Percentiles rank a stretch among this genome's conserved stretches.
phyloP scores from a whole-genome alignment of 2,888 invertebrate genomes.

The Julus scanicus region DNA sequence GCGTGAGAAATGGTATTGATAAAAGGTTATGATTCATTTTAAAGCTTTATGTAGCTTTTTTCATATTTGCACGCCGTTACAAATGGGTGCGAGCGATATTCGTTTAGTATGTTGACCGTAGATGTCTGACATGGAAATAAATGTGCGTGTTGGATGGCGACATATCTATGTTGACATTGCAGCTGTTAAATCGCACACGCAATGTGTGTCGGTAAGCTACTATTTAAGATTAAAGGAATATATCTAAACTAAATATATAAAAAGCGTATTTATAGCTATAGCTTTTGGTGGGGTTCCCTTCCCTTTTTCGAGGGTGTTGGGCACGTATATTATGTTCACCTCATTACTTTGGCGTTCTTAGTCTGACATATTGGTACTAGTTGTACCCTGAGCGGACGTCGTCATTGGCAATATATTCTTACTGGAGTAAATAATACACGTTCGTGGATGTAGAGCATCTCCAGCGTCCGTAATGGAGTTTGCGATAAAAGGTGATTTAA shows the following conservation, averaged over 20 bases:
- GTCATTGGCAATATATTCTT: conserved; percentile 30
- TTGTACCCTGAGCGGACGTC: not conserved
- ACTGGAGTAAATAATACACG: conserved; percentile 40
- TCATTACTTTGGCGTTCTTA: conserved; percentile 36
- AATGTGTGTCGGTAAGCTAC: not conserved
- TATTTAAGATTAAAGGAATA: conserved; percentile 40
- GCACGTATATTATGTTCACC: not conserved
- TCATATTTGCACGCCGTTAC: conserved; percentile 21
- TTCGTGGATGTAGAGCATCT: conserved; percentile 34
- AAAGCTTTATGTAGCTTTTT: conserved; percentile 1
- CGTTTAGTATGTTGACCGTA: conserved; percentile 45
- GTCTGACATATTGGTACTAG: conserved; percentile 6
- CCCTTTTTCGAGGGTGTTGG: not conserved
- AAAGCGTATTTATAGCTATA: conserved; percentile 11
- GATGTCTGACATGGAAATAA: conserved; percentile 29
- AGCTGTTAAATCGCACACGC: conserved; percentile 24
- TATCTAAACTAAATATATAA: conserved; percentile 2
- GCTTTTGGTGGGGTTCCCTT: not conserved
- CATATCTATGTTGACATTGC: conserved; percentile 19
- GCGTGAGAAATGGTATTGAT: conserved; percentile 12
- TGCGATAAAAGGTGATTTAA: conserved; percentile 47
- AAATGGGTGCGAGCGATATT: not conserved
- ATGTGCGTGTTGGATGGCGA: conserved; percentile 31
- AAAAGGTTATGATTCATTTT: conserved; percentile 29
- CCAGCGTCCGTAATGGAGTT: conserved; percentile 45